A percentile compares a stretch with the other conserved stretches of the same genome.
Conservation (phyloP, 1,140 invertebrate species). For the Elysia chlorotica region DNA sequence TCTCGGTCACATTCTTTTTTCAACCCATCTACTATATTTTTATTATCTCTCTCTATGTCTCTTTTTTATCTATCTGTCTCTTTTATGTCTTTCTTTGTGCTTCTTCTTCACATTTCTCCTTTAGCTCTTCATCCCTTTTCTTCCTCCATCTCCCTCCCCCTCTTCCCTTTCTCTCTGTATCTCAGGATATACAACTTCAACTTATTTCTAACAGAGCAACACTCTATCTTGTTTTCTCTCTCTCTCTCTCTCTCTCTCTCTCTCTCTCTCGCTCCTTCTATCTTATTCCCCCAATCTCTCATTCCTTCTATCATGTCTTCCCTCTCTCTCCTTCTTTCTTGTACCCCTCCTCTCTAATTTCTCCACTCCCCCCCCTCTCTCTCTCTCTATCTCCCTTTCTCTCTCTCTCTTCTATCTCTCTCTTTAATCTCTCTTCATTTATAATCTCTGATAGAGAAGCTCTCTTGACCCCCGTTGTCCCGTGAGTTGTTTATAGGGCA, state of each 20-base stretch:
- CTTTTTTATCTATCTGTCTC: neutral
- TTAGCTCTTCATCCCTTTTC: neutral
- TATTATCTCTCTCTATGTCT: too few relatives aligned
- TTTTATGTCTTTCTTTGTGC: neutral
- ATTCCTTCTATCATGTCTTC: too few relatives aligned
- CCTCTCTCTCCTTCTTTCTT: neutral
- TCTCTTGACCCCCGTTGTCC: too few relatives aligned
- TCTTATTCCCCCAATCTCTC: neutral
- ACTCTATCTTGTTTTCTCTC: neutral
- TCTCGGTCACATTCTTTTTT: neutral
- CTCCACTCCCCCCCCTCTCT: neutral
- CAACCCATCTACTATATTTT: too few relatives aligned
- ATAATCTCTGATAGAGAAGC: too few relatives aligned
- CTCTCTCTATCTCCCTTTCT: neutral
- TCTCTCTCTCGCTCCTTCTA: neutral
- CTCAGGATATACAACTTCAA: neutral
- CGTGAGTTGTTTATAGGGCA: too few relatives aligned
- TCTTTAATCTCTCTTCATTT: too few relatives aligned
- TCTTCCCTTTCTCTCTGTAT: neutral
- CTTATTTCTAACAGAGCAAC: neutral
- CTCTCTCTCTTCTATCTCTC: neutral
- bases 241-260: neutral
- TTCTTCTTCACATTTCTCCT: neutral
- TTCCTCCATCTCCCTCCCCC: neutral
- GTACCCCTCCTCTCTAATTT: neutral